Base-by-base conservation (phyloP, 2,888 invertebrate species). In the Hirtodrosophila cameraria region DNA sequence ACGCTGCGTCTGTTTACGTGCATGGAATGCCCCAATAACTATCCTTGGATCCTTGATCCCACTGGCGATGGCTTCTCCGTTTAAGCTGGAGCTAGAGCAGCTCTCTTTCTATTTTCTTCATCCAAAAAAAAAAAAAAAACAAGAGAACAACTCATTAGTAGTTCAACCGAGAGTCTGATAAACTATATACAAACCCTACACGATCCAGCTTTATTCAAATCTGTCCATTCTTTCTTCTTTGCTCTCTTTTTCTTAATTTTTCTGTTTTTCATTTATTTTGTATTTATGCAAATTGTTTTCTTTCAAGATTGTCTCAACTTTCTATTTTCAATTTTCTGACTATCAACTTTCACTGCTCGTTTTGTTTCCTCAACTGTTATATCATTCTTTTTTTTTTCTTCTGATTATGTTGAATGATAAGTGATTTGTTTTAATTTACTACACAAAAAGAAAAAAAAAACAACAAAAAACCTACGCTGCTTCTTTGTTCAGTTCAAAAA, bases 21-120 rank as follows among this genome's bases (percentile, higher is more conserved):
- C 91, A 96, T 97, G 96, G 97, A 97, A 91, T 97, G 97, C 91
- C 97, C 97, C 63, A 96, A 97, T 90, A 97, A 97, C 92, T 97
- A 97, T 89, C 97, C 97, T 53, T 97, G 97, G 97, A 95, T 97
- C 88, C 92, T 97, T 87, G 97, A 97, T 92, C 97, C 97, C 70
- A 97, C 97, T 88, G 97, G 97, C 87, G 97, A 97, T 92, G 97
- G 97, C 87, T 96, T 96, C 93, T 95, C 94, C 88, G 95, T 94
- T 89, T 96, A 93, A 92, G 65, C 55, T 5, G 4, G 93, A 92
- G 76, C 58, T 45, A 50, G 13, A 52, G 41, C 53, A 38, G 11
- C 42, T 50, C 52, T 6, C 9, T 31, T 12, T 52, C 43, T 30
- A 12, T 41, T 42, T 59, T 20, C 43, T 48, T 58, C 33, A 20